Evolutionary conservation across 92 coral and sea anemone species (phyloP).

Genomic region (Virgularia gustaviana): DNA sequence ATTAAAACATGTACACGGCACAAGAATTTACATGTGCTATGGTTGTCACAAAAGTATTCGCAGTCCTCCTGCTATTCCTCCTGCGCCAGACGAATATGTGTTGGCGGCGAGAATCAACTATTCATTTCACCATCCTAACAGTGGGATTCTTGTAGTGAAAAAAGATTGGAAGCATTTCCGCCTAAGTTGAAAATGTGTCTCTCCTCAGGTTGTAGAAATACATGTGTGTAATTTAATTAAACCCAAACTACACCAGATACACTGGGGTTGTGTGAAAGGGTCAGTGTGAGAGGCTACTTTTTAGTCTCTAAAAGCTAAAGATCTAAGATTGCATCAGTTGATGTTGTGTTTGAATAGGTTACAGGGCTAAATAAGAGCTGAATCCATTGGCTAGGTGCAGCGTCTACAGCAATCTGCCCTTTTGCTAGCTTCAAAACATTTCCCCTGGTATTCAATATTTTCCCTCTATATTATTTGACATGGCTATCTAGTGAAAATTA

Average conservation of each 20-base stretch:
- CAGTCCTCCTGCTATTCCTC: constrained; percentile 45
- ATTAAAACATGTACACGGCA: constrained; percentile 41
- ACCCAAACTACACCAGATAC: constrained; percentile 31
- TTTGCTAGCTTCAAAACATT: no score
- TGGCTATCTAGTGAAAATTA: no score
- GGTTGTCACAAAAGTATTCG: constrained; percentile 21
- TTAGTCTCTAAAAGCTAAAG: no score
- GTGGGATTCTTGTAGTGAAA: constrained; percentile 27
- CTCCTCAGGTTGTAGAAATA: background rate
- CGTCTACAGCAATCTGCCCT: no score
- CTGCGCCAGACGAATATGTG: constrained; percentile 34
- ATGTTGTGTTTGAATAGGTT: no score
- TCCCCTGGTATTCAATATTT: no score
- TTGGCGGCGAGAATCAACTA: constrained; percentile 42
- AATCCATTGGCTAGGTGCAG: no score
- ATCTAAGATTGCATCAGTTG: no score
- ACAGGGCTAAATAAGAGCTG: no score
- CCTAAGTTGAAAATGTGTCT: constrained; percentile 9
- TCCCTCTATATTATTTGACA: no score
- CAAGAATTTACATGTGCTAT: constrained; percentile 35
- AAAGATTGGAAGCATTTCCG: constrained; percentile 53
- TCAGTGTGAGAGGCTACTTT: no score
- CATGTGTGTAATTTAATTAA: constrained; percentile 41
- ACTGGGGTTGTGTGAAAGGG: no score
- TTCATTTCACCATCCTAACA: constrained; percentile 42